A percentile compares a stretch with the other conserved stretches of the same genome.
Conservation (phyloP, 2,113 vertebrate genomes). For the Callorhinus ursinus region DNA sequence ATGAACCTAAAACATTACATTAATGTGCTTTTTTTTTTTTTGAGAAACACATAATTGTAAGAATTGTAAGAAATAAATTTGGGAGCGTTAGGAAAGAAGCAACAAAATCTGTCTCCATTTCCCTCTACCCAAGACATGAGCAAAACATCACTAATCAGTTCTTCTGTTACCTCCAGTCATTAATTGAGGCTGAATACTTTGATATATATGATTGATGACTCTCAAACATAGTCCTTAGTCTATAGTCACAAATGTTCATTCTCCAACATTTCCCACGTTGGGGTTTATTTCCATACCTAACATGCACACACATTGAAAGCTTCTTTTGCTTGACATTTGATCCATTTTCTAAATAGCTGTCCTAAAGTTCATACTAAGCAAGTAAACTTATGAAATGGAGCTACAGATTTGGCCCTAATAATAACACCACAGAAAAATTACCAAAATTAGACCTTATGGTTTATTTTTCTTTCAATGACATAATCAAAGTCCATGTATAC, state of each 20-base stretch:
- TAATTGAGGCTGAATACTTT: not conserved
- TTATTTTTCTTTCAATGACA: not conserved
- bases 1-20: not conserved
- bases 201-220: not conserved
- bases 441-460: not conserved
- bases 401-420: not conserved
- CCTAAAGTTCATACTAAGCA: not conserved
- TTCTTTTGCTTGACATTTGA: not conserved
- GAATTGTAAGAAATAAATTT: not conserved
- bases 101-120: not conserved
- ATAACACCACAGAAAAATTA: not conserved
- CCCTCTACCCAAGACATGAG: not conserved
- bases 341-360: not conserved
- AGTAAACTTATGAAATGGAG: not conserved
- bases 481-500: not conserved
- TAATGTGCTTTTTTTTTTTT: not conserved
- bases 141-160: not conserved
- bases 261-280: not conserved
- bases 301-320: not conserved
- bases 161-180: not conserved
- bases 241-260: not conserved
- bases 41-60: not conserved
- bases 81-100: not conserved
- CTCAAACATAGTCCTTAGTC: not conserved
- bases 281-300: not conserved